phyloP scores from a whole-genome alignment of 1,140 invertebrate species.

The Lerema accius region DNA sequence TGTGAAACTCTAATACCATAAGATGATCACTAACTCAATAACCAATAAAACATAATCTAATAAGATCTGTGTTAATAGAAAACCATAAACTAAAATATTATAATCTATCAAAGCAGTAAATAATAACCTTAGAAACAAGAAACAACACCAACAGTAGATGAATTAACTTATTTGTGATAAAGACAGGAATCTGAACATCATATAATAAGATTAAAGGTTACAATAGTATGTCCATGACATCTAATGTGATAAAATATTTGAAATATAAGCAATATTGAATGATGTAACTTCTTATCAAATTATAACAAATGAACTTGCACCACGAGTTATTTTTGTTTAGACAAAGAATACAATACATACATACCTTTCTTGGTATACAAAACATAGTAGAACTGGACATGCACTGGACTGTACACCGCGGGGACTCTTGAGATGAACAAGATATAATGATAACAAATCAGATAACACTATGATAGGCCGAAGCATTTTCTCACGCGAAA shows the following conservation, averaged over 20 bases:
- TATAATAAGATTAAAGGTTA: no score
- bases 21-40: no score
- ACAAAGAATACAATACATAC: conserved; percentile 47
- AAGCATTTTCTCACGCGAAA: conserved; percentile 46
- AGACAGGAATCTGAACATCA: no score
- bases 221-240: no score
- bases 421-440: conserved; percentile 60
- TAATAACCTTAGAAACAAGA: no score
- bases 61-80: no score
- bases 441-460: conserved; percentile 64
- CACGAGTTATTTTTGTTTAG: neutral
- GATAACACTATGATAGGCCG: conserved; percentile 75
- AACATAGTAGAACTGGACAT: conserved; percentile 55
- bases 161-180: no score
- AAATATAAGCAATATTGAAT: conserved; percentile 23
- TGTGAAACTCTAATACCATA: no score
- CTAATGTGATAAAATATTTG: conserved; percentile 34
- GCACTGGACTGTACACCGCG: conserved; percentile 40
- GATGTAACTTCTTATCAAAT: conserved; percentile 36
- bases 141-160: no score
- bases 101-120: no score
- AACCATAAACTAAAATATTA: no score
- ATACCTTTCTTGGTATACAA: conserved; percentile 74
- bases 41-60: no score
- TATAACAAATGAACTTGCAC: conserved; percentile 3